phyloP scores from a whole-genome alignment of 2,797 vertebrate genomes.

The Anguilla pacifica region DNA sequence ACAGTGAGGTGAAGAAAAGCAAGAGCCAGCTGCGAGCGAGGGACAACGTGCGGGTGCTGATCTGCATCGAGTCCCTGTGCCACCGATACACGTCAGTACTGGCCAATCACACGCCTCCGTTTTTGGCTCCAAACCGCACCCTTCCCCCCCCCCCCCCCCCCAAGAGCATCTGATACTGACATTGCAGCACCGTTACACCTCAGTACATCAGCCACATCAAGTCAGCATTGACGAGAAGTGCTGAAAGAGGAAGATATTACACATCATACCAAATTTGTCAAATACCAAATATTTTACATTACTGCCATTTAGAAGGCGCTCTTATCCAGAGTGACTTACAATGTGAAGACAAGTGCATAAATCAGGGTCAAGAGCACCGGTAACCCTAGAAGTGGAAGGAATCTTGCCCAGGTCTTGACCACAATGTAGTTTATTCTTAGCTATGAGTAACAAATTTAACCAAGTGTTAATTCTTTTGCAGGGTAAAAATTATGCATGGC shows the following conservation, averaged over 20 bases:
- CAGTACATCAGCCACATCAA: not conserved
- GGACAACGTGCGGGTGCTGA: slow-evolving; percentile 84
- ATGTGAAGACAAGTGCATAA: not conserved
- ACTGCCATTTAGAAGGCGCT: no score
- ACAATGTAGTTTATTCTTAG: not conserved
- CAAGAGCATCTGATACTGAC: not conserved
- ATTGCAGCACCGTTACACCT: not conserved
- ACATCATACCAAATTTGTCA: no score
- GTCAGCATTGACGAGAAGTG: not conserved
- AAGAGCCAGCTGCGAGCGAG: slow-evolving; percentile 80
- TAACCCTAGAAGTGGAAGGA: not conserved
- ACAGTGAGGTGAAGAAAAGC: slow-evolving; percentile 84
- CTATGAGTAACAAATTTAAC: not conserved
- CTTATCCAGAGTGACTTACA: not conserved
- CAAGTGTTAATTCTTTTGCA: not conserved
- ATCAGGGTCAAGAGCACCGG: not conserved
- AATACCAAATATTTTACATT: no score
- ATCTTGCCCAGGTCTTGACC: not conserved
- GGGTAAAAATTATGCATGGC: not conserved
- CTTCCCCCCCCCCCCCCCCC: not conserved
- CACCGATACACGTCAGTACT: slow-evolving; percentile 87
- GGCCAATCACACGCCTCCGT: not conserved
- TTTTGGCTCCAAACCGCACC: not conserved
- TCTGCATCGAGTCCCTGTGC: slow-evolving; percentile 95
- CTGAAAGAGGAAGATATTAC: not conserved